Evolutionary conservation across 2,888 invertebrate species (phyloP).

Genomic region (Cremastinae sp.): DNA sequence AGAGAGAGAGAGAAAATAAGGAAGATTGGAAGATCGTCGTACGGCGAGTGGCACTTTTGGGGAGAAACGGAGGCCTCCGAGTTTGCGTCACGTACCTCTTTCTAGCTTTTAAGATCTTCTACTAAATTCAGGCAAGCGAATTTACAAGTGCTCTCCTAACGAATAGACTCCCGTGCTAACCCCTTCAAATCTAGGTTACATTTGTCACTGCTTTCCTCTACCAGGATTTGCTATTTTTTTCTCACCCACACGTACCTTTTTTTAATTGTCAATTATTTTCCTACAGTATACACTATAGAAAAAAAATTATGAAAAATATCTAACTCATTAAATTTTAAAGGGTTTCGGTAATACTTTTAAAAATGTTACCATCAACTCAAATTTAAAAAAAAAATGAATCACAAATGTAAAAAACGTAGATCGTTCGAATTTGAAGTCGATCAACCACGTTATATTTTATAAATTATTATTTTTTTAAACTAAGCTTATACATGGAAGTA

Average conservation of each 20-base stretch:
- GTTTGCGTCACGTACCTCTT: conserved; percentile 45
- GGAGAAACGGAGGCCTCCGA: conserved; percentile 26
- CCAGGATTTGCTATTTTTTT: conserved; percentile 17
- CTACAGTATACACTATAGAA: too few relatives aligned
- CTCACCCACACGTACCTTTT: neutral
- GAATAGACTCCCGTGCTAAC: conserved; percentile 23
- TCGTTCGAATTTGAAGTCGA: too few relatives aligned
- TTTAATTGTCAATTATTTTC: too few relatives aligned
- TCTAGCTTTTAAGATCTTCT: conserved; percentile 44
- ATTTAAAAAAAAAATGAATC: too few relatives aligned
- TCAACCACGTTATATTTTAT: too few relatives aligned
- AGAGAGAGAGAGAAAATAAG: conserved; percentile 24
- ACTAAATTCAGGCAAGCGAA: conserved; percentile 58
- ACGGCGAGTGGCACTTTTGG: conserved; percentile 8
- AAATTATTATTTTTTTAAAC: too few relatives aligned
- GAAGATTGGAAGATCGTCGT: conserved; percentile 23
- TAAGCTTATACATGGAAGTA: too few relatives aligned
- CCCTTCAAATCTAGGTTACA: conserved; percentile 47
- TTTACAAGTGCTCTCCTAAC: conserved; percentile 46
- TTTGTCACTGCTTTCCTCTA: conserved; percentile 4
- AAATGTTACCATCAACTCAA: too few relatives aligned
- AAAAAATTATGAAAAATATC: too few relatives aligned
- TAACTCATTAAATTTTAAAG: too few relatives aligned
- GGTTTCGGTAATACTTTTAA: too few relatives aligned
- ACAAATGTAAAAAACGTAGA: too few relatives aligned